Conservation (phyloP, 1,140 invertebrate species). For the Lasaia peninsularis region DNA sequence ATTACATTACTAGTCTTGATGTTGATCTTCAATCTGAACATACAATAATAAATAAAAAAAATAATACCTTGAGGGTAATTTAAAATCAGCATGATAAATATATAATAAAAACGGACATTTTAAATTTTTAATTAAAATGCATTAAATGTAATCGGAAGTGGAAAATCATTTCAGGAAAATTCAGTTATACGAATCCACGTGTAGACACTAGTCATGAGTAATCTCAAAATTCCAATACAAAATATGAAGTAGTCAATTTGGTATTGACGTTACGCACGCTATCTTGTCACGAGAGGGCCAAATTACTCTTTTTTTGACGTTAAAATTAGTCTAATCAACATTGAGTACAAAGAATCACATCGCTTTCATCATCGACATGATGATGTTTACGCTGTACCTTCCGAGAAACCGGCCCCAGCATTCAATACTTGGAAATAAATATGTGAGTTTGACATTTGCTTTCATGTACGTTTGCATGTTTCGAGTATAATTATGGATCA, state of each 20-base stretch:
- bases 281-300: constrained; percentile 50
- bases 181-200: too few species aligned
- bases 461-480: constrained; percentile 72
- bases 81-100: too few species aligned
- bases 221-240: constrained; percentile 31
- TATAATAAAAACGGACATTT: too few species aligned
- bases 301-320: constrained; percentile 50
- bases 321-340: constrained; percentile 74
- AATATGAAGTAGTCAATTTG: constrained; percentile 29
- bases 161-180: too few species aligned
- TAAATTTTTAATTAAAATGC: too few species aligned
- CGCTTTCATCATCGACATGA: constrained; percentile 76
- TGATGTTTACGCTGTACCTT: constrained; percentile 69
- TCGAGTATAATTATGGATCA: constrained; percentile 56
- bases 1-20: too few species aligned
- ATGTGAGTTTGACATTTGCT: constrained; percentile 76
- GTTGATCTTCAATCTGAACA: too few species aligned
- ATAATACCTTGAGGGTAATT: too few species aligned
- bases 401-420: constrained; percentile 60
- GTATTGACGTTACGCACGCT: constrained; percentile 37
- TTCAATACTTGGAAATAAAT: constrained; percentile 78
- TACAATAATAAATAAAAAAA: too few species aligned
- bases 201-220: background rate
- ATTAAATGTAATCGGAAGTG: too few species aligned
- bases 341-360: constrained; percentile 71